A percentile compares a stretch with the other conserved stretches of the same genome.
Conservation (phyloP, 2,113 vertebrate genomes). For the Phylloscopus trochilus region DNA sequence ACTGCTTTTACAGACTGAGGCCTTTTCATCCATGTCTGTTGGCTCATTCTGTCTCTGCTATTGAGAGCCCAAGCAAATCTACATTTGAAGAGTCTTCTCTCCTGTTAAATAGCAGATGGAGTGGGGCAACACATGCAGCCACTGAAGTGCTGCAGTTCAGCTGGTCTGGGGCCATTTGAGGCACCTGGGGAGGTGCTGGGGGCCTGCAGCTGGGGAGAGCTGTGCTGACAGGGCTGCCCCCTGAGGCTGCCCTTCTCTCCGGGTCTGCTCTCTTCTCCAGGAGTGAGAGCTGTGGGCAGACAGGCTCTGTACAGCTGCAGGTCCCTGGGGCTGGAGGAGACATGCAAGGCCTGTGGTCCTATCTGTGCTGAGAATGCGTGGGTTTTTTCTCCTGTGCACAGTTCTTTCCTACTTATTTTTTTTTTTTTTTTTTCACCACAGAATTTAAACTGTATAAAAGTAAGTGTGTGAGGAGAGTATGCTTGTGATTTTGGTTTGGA, state of each 20-base stretch:
- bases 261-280: rapidly evolving
- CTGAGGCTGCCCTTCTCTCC: background rate
- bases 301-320: background rate
- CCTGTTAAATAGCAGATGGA: background rate
- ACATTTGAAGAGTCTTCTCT: background rate
- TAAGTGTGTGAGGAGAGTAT: rapidly evolving
- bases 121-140: background rate
- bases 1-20: background rate
- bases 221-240: background rate
- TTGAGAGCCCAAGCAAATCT: background rate
- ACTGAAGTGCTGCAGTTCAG: background rate
- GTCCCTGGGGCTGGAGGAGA: background rate
- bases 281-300: no score
- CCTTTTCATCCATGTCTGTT: background rate
- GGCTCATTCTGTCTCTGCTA: background rate
- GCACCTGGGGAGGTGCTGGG: background rate
- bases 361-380: no score
- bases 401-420: background rate
- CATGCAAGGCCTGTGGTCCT: rapidly evolving
- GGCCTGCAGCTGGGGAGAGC: background rate
- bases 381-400: background rate
- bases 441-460: background rate
- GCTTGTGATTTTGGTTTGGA: background rate
- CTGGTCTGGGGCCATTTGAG: background rate
- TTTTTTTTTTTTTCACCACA: background rate